Evolutionary conservation across 2,888 invertebrate genomes (phyloP).

Genomic region (Limnephilus rhombicus): DNA sequence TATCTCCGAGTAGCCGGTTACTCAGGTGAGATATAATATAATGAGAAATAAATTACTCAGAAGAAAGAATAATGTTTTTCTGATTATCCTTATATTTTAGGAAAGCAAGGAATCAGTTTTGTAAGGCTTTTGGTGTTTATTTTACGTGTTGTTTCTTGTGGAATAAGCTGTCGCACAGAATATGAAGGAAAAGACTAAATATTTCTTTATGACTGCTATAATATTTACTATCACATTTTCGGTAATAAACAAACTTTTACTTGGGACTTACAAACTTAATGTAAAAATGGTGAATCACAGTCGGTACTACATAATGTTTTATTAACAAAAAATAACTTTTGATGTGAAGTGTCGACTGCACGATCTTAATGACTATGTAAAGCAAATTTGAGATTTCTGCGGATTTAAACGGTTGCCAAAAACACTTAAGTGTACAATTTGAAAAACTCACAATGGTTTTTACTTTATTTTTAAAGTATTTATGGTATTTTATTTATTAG

Average conservation of each 20-base stretch:
- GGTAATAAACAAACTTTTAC: neutral
- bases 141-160: neutral
- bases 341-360: no score
- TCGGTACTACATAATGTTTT: no score
- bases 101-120: neutral
- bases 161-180: neutral
- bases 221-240: neutral
- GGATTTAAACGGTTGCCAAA: no score
- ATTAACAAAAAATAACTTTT: no score
- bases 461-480: no score
- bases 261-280: neutral
- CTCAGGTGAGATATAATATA: conserved; percentile 27
- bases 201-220: neutral
- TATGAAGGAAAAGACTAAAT: neutral
- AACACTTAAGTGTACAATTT: no score
- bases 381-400: no score
- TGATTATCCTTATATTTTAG: neutral
- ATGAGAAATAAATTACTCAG: conserved; percentile 1
- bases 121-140: neutral
- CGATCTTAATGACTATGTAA: no score
- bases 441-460: no score
- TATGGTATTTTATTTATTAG: no score
- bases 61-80: neutral
- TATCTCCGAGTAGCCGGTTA: neutral
- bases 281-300: neutral